Evolutionary conservation across 2,888 invertebrate species (phyloP).

Genomic region (Teleogryllus oceanicus): DNA sequence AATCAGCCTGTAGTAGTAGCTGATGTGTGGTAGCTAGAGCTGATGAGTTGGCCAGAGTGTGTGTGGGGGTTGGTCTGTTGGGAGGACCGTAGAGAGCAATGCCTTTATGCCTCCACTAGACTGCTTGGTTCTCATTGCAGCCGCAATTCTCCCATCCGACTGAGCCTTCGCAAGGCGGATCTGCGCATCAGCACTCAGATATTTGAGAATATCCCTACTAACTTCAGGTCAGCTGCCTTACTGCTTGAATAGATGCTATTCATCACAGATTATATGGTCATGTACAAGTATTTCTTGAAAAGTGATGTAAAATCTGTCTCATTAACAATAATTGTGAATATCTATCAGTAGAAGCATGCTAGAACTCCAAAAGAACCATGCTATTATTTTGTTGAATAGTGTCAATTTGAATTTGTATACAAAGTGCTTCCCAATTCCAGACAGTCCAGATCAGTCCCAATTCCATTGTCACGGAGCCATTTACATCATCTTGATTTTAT

Average conservation of each 20-base stretch:
- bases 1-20: background rate
- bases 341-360: too few species aligned
- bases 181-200: constrained; percentile 73
- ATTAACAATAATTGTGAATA: too few species aligned
- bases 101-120: background rate
- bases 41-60: background rate
- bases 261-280: background rate
- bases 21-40: constrained; percentile 10
- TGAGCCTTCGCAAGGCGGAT: constrained; percentile 77
- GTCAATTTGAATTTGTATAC: too few species aligned
- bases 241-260: background rate
- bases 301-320: too few species aligned
- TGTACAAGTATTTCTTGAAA: background rate
- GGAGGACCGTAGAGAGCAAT: background rate
- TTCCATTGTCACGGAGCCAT: too few species aligned
- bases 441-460: too few species aligned
- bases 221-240: constrained; percentile 63
- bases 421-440: too few species aligned
- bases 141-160: constrained; percentile 79
- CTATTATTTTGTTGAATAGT: too few species aligned
- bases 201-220: constrained; percentile 68
- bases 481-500: too few species aligned
- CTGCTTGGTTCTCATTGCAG: constrained; percentile 51
- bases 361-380: too few species aligned
- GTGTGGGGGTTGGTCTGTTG: constrained; percentile 6